Evolutionary conservation across 2,888 invertebrate genomes (phyloP).

Genomic region (Parnassius smintheus): DNA sequence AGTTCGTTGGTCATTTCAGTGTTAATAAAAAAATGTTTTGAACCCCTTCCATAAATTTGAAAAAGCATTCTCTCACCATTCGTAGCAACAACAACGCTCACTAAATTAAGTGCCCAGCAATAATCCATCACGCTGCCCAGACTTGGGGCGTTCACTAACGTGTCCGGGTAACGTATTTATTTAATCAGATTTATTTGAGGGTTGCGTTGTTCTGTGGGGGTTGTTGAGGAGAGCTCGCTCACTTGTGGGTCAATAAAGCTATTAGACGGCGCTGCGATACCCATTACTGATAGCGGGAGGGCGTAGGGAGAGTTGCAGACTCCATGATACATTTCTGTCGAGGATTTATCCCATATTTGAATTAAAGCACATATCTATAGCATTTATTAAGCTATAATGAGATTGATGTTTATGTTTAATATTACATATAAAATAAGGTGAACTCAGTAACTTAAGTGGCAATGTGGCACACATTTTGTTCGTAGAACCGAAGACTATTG

Average conservation of each 20-base stretch:
- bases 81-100: neutral
- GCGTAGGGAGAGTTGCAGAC: constrained; percentile 39
- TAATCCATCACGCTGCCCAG: constrained; percentile 20
- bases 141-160: constrained; percentile 15
- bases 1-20: too few species aligned
- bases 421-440: too few species aligned
- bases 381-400: too few species aligned
- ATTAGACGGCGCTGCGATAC: constrained; percentile 59
- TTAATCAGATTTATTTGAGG: constrained; percentile 27
- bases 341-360: neutral
- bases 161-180: constrained; percentile 19
- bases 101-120: constrained; percentile 2
- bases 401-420: too few species aligned
- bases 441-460: too few species aligned
- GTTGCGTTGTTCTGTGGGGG: constrained; percentile 12
- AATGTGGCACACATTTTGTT: too few species aligned
- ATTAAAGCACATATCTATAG: too few species aligned
- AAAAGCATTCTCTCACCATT: neutral
- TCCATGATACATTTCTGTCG: constrained; percentile 31
- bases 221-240: constrained; percentile 11
- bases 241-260: constrained; percentile 59
- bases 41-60: too few species aligned
- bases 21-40: too few species aligned
- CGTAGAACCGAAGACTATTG: too few species aligned
- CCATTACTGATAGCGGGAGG: constrained; percentile 50